Conservation (phyloP, 2,113 vertebrate species). For the Callocephalon fimbriatum region DNA sequence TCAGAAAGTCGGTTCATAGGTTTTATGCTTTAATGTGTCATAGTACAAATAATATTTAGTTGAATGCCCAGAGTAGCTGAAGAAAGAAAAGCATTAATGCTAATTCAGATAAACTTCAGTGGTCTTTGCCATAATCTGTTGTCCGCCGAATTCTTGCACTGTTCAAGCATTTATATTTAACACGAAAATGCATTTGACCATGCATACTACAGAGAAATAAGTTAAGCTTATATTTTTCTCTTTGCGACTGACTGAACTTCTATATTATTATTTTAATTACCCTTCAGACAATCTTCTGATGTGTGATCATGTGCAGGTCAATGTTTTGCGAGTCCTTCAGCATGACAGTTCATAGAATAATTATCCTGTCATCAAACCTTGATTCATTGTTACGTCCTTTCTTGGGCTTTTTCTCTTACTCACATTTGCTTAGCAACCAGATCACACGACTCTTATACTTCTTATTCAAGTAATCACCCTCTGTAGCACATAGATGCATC, state of each 20-base stretch:
- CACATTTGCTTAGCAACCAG: constrained; percentile 65
- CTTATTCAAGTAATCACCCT: constrained; percentile 66
- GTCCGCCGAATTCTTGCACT: constrained; percentile 33
- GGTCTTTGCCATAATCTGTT: constrained; percentile 7
- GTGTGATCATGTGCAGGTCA: constrained; percentile 50
- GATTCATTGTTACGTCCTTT: constrained; percentile 60
- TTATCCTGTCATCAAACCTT: constrained; percentile 59
- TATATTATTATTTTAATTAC: constrained; percentile 74
- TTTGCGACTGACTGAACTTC: not conserved
- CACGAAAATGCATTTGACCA: not conserved
- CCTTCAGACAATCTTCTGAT: constrained; percentile 45
- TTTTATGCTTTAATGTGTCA: constrained; percentile 51
- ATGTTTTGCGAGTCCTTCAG: constrained; percentile 67
- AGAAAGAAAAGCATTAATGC: constrained; percentile 33
- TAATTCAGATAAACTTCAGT: constrained; percentile 64
- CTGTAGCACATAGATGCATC: constrained; percentile 41
- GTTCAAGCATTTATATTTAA: constrained; percentile 47
- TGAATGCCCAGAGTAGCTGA: constrained; percentile 24
- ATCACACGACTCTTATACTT: constrained; percentile 48
- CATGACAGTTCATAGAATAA: constrained; percentile 68
- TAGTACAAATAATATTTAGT: constrained; percentile 48
- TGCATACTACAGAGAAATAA: not conserved
- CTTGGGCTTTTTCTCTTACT: constrained; percentile 50
- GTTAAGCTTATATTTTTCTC: constrained; percentile 1
- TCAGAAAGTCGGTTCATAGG: constrained; percentile 43